phyloP scores from a whole-genome alignment of 2,888 invertebrate genomes.

The Drosophila limbata region DNA sequence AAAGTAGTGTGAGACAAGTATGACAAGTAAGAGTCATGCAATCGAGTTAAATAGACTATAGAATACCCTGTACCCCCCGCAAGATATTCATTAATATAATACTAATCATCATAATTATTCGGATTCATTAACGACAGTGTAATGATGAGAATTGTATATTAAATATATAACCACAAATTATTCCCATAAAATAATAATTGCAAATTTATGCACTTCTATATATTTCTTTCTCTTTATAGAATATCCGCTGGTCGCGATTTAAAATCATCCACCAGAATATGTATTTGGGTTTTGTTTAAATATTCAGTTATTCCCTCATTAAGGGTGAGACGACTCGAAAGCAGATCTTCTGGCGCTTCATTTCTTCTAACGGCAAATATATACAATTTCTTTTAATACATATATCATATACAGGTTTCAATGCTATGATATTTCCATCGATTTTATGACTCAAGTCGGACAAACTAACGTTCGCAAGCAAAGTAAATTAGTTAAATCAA shows the following conservation, averaged over 20 bases:
- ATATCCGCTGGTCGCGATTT: constrained; percentile 20
- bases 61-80: constrained; percentile 35
- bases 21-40: constrained; percentile 21
- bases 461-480: constrained; percentile 39
- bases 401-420: constrained; percentile 46
- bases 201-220: neutral
- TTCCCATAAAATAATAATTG: neutral
- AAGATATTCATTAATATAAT: neutral
- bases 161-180: neutral
- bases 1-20: constrained; percentile 51
- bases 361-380: constrained; percentile 47
- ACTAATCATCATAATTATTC: constrained; percentile 3
- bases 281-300: constrained; percentile 50
- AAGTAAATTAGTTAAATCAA: constrained; percentile 54
- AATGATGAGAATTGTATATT: neutral
- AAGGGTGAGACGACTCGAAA: constrained; percentile 13
- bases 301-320: constrained; percentile 54
- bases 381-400: constrained; percentile 40
- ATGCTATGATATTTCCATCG: constrained; percentile 14
- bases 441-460: constrained; percentile 31
- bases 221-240: constrained; percentile 1
- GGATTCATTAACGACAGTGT: neutral
- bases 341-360: constrained; percentile 8
- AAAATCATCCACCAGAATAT: constrained; percentile 27
- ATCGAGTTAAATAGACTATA: constrained; percentile 13